These are phyloP conservation scores for Pantherophis alleghaniensis DNA, from an alignment of 2,797 vertebrate species.

Conservation along the genomic window DNA sequence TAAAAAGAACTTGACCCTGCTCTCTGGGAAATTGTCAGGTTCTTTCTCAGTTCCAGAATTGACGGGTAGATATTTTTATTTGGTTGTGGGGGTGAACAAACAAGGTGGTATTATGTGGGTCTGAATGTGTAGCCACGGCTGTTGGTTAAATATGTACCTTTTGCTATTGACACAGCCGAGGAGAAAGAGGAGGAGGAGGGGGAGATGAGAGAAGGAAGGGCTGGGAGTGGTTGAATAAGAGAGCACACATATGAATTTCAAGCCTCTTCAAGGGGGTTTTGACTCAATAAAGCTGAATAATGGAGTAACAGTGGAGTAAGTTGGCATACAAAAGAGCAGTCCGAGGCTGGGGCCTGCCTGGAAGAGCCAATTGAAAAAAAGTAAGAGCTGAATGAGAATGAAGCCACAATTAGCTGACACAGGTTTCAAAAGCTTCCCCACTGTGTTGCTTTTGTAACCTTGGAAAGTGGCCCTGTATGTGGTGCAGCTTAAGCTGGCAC, in stretches of 20 bases:
- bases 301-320: conserved; percentile 52
- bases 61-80: conserved; percentile 29
- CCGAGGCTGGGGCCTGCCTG: conserved; percentile 51
- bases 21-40: conserved; percentile 30
- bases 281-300: conserved; percentile 66
- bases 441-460: conserved; percentile 6
- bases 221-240: conserved; percentile 66
- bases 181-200: no score
- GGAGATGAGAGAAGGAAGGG: conserved; percentile 34
- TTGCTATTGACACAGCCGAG: conserved; percentile 48
- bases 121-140: conserved; percentile 35
- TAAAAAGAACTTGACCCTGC: conserved; percentile 42
- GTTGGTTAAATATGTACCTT: conserved; percentile 61
- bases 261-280: conserved; percentile 68
- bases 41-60: conserved; percentile 31
- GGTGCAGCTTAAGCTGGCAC: background rate
- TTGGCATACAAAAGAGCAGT: conserved; percentile 45
- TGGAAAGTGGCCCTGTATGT: background rate
- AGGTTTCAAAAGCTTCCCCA: conserved; percentile 36
- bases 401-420: conserved; percentile 58
- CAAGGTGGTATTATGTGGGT: conserved; percentile 4
- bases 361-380: conserved; percentile 58
- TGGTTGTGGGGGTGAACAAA: conserved; percentile 47
- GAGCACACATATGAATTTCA: conserved; percentile 58
- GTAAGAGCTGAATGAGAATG: conserved; percentile 50